Base-by-base conservation (phyloP, 1,140 invertebrate genomes). In the Cydia fagiglandana region DNA sequence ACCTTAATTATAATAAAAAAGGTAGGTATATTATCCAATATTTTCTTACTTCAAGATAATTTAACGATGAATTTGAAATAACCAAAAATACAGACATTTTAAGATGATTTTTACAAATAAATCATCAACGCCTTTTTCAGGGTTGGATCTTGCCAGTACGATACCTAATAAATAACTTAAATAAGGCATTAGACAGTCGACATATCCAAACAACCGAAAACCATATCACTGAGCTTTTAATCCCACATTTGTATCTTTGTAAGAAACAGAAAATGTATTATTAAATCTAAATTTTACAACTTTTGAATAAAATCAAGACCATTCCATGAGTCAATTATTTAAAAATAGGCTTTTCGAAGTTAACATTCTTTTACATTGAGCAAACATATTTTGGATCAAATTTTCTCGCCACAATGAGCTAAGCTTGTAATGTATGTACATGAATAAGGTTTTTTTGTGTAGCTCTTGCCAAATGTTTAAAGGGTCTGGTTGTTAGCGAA, bases 281-380 rank as follows among this genome's bases (percentile, higher is more conserved):
- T 38, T 70, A 70, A 70, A 66, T 50, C 20, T 53, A 68, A 68
- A 30, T 30, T 75, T 47, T 64, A 50, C 64, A 74, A 77, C 17
- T 78, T 75, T 80, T 78, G 77, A 70, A 76, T 61, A 76, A 77
- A 83, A 85, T 70, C 80, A 84, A 84, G 86, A 89, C 87, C 86
- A 90, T 83, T 83, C 81, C 81, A 81, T 83, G 81, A 85, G 88
- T 90, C 88, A 90, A 90, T 90, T 88, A 88, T 83, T 81, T 82
- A 85, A 76, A 82, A 86, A 82, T 82, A 87, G 78, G 76, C 78
- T 83, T 79, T 76, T 73, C 61, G 64, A 80, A 81, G 41, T 77
- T 77, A 80, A 79, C 78, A 76, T 75, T 80, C 77, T 82, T 81
- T 80, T 79, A 78, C 66, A 83, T 81, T 80, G 78, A 70, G 76